Evolutionary conservation across 2,113 vertebrate species (phyloP).

Genomic region (Heterocephalus glaber): DNA sequence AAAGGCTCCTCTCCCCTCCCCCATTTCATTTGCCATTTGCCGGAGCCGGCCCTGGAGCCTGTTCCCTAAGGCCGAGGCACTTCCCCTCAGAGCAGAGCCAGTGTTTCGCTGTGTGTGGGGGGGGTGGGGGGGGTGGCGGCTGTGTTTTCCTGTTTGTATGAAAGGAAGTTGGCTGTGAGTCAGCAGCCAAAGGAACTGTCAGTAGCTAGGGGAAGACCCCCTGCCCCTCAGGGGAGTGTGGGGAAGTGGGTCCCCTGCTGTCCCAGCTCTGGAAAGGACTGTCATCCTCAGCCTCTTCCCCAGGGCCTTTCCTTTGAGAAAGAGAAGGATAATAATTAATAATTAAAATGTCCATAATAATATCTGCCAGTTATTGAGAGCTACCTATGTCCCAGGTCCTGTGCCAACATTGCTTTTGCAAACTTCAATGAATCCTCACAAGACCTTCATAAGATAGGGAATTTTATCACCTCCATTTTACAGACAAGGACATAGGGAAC

Average conservation of each 20-base stretch:
- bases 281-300: background rate
- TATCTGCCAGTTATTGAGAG: slow-evolving; percentile 14
- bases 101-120: background rate
- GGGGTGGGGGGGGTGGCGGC: background rate
- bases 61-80: background rate
- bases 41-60: background rate
- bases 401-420: slow-evolving; percentile 17
- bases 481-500: slow-evolving; percentile 42
- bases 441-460: background rate
- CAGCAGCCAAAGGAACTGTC: background rate
- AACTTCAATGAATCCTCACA: slow-evolving; percentile 44
- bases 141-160: slow-evolving; percentile 65
- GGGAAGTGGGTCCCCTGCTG: background rate
- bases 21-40: background rate
- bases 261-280: background rate
- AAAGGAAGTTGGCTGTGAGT: slow-evolving; percentile 61
- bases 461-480: slow-evolving; percentile 44
- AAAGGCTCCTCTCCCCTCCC: background rate
- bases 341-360: slow-evolving; percentile 37
- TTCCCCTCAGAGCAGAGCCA: slow-evolving; percentile 38
- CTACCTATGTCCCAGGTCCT: background rate
- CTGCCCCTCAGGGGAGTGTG: background rate
- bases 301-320: slow-evolving; percentile 44
- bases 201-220: slow-evolving; percentile 69
- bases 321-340: slow-evolving; percentile 49